Evolutionary conservation across 2,113 vertebrate genomes (phyloP).

Genomic region (Paradoxurus hermaphroditus): DNA sequence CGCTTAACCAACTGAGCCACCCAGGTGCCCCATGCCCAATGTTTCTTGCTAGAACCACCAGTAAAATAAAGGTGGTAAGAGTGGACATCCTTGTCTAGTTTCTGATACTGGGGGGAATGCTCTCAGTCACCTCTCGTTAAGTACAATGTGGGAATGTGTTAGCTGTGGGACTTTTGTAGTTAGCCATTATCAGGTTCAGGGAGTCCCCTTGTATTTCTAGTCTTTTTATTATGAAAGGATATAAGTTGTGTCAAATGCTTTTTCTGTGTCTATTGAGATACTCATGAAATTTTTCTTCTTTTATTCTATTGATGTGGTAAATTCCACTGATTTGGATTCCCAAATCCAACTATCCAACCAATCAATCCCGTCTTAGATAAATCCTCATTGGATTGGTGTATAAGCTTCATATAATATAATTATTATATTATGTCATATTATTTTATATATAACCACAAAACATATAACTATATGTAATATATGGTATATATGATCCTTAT

Average conservation of each 20-base stretch:
- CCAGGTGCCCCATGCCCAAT: neutral
- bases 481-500: neutral
- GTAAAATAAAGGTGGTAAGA: neutral
- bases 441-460: neutral
- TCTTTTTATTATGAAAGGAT: neutral
- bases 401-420: neutral
- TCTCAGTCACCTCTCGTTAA: conserved; percentile 3
- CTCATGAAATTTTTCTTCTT: neutral
- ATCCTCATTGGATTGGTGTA: neutral
- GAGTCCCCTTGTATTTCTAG: neutral
- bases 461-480: neutral
- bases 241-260: neutral
- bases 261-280: neutral
- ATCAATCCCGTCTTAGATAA: neutral
- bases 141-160: neutral
- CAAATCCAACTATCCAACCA: neutral
- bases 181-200: neutral
- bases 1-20: too few species aligned
- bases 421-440: neutral
- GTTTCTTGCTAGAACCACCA: neutral
- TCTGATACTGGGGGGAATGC: neutral
- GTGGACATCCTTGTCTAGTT: neutral
- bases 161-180: neutral
- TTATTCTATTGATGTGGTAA: neutral
- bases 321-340: neutral